phyloP scores from a whole-genome alignment of 2,888 invertebrate genomes.

The Artemia sinica region DNA sequence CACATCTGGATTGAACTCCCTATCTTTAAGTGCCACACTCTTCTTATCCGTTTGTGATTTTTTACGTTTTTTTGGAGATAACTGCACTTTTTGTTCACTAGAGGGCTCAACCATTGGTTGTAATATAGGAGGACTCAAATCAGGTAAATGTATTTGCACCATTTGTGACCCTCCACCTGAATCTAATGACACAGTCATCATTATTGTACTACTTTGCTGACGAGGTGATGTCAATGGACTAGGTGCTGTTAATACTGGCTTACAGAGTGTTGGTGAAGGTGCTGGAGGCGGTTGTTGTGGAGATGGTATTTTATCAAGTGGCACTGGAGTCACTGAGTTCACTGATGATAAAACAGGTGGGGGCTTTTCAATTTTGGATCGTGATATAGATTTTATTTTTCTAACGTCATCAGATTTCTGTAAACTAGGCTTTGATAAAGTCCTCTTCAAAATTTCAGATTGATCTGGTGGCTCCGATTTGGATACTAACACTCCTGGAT shows the following conservation, averaged over 20 bases:
- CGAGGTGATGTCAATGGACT: slow-evolving; percentile 18
- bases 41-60: slow-evolving; percentile 31
- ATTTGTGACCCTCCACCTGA: slow-evolving; percentile 19
- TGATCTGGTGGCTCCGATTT: neutral
- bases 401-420: slow-evolving; percentile 8
- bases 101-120: slow-evolving; percentile 13
- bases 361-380: neutral
- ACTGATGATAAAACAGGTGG: slow-evolving; percentile 11
- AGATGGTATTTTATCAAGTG: slow-evolving; percentile 20
- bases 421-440: neutral
- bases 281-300: slow-evolving; percentile 21
- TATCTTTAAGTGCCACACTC: slow-evolving; percentile 31
- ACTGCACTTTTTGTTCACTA: slow-evolving; percentile 7
- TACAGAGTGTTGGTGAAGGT: slow-evolving; percentile 12
- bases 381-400: neutral
- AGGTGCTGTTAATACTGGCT: slow-evolving; percentile 13
- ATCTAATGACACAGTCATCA: slow-evolving; percentile 21
- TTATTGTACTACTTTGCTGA: slow-evolving; percentile 18
- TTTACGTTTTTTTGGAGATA: slow-evolving; percentile 25
- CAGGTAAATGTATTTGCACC: slow-evolving; percentile 22
- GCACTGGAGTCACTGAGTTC: slow-evolving; percentile 16
- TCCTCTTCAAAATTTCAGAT: neutral
- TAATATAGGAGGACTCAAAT: slow-evolving; percentile 15
- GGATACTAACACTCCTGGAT: neutral
- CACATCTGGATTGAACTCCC: slow-evolving; percentile 62